These are phyloP conservation scores for Jacana jacana DNA, from an alignment of 2,113 vertebrate species.

Conservation along the genomic window DNA sequence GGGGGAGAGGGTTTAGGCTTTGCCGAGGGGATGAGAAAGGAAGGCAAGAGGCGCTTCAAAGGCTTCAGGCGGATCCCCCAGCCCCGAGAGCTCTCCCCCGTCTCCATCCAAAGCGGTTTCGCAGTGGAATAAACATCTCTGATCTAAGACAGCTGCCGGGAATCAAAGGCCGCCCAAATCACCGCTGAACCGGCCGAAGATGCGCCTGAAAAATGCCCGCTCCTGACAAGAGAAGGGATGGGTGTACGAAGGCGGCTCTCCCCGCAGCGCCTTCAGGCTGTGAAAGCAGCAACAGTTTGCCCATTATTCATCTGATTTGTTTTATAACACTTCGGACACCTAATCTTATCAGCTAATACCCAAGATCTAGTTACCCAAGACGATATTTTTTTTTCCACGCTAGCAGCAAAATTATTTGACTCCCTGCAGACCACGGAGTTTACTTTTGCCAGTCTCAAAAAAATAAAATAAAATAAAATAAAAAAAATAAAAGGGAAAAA, in stretches of 20 bases:
- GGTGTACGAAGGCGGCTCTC: not conserved
- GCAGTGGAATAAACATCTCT: conserved; percentile 65
- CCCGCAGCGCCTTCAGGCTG: not conserved
- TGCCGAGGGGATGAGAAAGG: not conserved
- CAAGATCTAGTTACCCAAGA: not conserved
- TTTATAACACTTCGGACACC: conserved; percentile 58
- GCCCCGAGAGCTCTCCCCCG: not conserved
- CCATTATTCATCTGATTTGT: conserved; percentile 59
- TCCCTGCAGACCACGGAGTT: not conserved
- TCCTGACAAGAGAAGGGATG: not conserved
- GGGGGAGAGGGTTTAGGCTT: not conserved
- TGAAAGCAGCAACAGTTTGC: not conserved
- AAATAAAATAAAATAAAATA: too few relatives aligned
- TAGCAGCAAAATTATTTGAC: not conserved
- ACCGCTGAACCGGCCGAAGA: not conserved
- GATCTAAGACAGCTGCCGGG: conserved; percentile 65
- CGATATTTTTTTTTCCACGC: not conserved
- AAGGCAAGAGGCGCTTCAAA: conserved; percentile 16
- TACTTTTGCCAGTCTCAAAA: not conserved
- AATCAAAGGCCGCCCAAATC: conserved; percentile 41
- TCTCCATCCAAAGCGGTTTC: conserved; percentile 25
- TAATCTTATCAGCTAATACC: conserved; percentile 60
- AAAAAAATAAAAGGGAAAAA: too few relatives aligned
- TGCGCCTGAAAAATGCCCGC: conserved; percentile 7
- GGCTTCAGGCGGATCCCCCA: not conserved